Base-by-base conservation (phyloP, 2,888 invertebrate species). In the Melanostoma mellinum region DNA sequence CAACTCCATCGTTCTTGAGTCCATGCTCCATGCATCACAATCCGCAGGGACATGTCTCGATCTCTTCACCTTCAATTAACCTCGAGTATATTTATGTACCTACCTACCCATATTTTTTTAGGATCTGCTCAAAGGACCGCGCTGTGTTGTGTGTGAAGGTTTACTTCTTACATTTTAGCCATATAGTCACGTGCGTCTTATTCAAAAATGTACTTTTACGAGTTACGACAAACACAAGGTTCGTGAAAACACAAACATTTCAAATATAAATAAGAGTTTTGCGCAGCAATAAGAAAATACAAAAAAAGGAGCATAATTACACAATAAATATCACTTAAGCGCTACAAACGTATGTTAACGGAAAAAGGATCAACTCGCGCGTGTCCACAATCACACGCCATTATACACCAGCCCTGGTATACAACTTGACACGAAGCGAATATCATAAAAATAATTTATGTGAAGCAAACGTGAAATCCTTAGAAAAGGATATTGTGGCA, bases 401-500 rank as follows among this genome's bases (percentile, higher is more conserved):
- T 61, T 61, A 46, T 68, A 58, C 30, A 52, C 42, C 44, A 46
- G 36, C 30, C 44, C 4, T 9, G 20, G 5, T 61, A 63, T 61
- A 52, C 56, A 36, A 56, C 63, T 73, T 78, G 82, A 78, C 73
- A 74, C 63, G 58, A 55, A 69, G 58, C 40, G 44, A 78, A 79
- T 63, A 84, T 84, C 82, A 84, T 84, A 82, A 84, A 84, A 78
- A 63, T 74, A 65, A 84, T 78, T 84, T 84, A 84, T 78, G 78
- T 48, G 82, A 84, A 74, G 32, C 56, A 36, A 78, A 84, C 82
- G 82, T 84, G 82, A 65, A 84, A 77, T 82, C 78, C 78, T 74
- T 69, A 36, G 42, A 53, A 52, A 55, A 53, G 65, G 65, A 74
- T 71, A 69, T 46, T 61, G 68, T 60, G 6, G 44, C 42, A 82